Percentiles rank a stretch among this genome's conserved stretches.
These are phyloP conservation scores for Mormoops blainvillei DNA, from an alignment of 2,113 vertebrate species.

Conservation along the genomic window DNA sequence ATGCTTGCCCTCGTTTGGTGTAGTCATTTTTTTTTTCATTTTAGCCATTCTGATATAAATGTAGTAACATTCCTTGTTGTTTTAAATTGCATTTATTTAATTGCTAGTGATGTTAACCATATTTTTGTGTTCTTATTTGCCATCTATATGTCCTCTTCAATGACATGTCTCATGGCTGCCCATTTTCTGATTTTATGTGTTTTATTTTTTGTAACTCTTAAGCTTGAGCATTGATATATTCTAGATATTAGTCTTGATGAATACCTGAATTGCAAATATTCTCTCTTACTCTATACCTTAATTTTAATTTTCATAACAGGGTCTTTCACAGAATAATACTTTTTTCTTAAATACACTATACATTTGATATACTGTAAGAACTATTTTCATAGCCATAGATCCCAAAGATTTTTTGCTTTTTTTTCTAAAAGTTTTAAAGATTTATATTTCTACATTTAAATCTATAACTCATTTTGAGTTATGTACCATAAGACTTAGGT, in stretches of 20 bases:
- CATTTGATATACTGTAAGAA: not conserved
- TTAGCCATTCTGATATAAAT: not conserved
- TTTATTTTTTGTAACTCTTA: not conserved
- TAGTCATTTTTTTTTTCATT: rapidly evolving
- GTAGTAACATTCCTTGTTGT: not conserved
- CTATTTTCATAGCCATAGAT: not conserved
- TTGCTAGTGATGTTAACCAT: not conserved
- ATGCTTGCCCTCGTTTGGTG: not conserved
- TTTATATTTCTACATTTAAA: not conserved
- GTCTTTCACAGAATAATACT: not conserved
- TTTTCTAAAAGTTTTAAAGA: not conserved
- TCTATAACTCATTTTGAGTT: not conserved
- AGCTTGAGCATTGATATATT: not conserved
- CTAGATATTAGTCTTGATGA: not conserved
- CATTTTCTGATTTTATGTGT: not conserved
- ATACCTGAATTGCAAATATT: not conserved
- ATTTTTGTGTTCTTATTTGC: not conserved
- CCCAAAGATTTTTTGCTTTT: not conserved
- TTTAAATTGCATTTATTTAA: not conserved
- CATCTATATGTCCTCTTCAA: not conserved
- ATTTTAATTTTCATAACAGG: not conserved
- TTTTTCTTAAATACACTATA: not conserved
- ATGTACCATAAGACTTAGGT: not conserved
- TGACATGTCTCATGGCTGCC: not conserved
- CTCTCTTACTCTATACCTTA: not conserved